Evolutionary conservation across 2,888 invertebrate genomes (phyloP), one percentile per base, ranked within the genome.

Genomic region (Molorchus minor): DNA sequence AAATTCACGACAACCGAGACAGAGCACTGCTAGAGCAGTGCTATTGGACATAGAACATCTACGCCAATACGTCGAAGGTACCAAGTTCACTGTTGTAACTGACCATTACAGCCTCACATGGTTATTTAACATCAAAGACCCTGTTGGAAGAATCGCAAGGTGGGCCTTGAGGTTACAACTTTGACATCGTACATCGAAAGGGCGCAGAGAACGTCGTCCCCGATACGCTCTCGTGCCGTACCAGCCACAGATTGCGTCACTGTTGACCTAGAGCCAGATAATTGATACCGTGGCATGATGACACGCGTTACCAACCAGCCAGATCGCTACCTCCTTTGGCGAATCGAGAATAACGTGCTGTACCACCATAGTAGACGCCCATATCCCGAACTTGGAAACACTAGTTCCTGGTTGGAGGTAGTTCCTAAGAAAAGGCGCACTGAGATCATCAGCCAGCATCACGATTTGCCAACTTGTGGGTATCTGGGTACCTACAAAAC

Each of bases 191-290:
- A 1, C 67, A 67, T 33, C 59, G 67, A 0, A 65, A 63, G 35
- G 66, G 62, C 0, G 63, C 63, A 33, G 61, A 65, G 1, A 62
- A 65, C 43, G 40, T 69, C 0, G 63, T 68, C 33, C 64, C 67
- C 7, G 67, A 69, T 41, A 41, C 62, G 7, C 44, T 68, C 62
- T 10, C 60, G 62, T n/a, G n/a, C n/a, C n/a, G n/a, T n/a, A n/a
- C n/a, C n/a, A n/a, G n/a, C n/a, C n/a, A n/a, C n/a, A n/a, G n/a
- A n/a, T n/a, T n/a, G n/a, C n/a, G n/a, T n/a, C n/a, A n/a, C n/a
- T n/a, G n/a, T n/a, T n/a, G n/a, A n/a, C n/a, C n/a, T n/a, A n/a
- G n/a, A n/a, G n/a, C n/a, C n/a, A n/a, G n/a, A n/a, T n/a, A n/a
- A n/a, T n/a, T n/a, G 25, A 8, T 25, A 25, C 8, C 8, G 4